Base-by-base conservation (phyloP, 1,140 invertebrate genomes). In the Lysiphlebus fabarum region DNA sequence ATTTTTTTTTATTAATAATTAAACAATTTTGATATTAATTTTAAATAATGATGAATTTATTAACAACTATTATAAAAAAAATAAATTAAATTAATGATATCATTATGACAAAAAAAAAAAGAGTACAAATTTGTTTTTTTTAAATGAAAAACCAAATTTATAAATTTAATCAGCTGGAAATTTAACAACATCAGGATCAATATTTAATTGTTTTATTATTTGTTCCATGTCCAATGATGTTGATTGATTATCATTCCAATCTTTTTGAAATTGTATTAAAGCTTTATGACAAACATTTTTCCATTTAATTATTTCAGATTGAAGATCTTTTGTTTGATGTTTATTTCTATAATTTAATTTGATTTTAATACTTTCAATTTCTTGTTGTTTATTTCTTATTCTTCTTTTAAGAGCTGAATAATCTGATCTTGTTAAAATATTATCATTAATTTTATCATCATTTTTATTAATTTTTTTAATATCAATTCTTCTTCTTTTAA, bases 291-390 rank as follows among this genome's bases (percentile, higher is more conserved):
- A 59, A 36, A 53, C 62, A 11, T 11, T 14, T 51, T 54, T 38
- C 62, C 62, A 63, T 47, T 38, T 63, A n/a, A 42, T 12, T 33
- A 63, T 63, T 37, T 56, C 53, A 7, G 11, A n/a, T 2, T 34
- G 14, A 4, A 63, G 36, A 59, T 63, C 62, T 56, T 63, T 58
- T 6, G 10, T 56, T n/a, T 59, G 59, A 48, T 63, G 53, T 48
- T 60, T 59, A 54, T 54, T 60, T 38, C 55, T 57, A 26, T 57
- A 63, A 41, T 45, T 44, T 7, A 59, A 41, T 11, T 57, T 53
- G 34, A 38, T 37, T 42, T 60, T 60, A 1, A 60, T 17, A n/a
- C 37, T 48, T 14, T 63, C 62, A 34, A 60, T 37, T 42, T 63
- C 54, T 26, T 48, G 36, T 34, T 38, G 26, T 57, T 59, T 59